Conservation (phyloP, 1,140 invertebrate species). For the Mercenaria mercenaria region DNA sequence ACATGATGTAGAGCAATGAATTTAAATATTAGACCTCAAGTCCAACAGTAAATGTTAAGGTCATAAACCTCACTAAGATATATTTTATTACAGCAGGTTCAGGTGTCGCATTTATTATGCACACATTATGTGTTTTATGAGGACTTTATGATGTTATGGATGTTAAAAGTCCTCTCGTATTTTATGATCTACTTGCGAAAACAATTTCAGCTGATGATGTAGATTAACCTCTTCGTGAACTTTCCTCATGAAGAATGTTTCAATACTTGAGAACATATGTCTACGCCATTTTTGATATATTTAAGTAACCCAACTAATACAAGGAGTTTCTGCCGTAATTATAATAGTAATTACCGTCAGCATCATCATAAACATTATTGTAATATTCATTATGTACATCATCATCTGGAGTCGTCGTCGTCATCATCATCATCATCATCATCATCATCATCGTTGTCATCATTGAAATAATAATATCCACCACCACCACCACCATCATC, state of each 20-base stretch:
- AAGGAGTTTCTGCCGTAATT: too few species aligned
- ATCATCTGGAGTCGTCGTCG: neutral
- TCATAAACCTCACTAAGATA: neutral
- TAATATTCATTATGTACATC: neutral
- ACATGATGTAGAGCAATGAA: neutral
- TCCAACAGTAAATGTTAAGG: neutral
- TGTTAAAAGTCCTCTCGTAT: neutral
- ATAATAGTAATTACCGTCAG: neutral
- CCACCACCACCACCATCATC: neutral
- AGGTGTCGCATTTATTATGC: constrained; percentile 14
- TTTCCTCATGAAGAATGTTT: neutral
- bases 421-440: neutral
- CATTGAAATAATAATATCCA: neutral
- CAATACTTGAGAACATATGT: neutral
- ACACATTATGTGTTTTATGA: constrained; percentile 34
- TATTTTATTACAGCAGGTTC: neutral
- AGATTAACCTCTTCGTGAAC: constrained; percentile 13
- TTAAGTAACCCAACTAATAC: too few species aligned
- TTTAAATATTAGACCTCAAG: neutral
- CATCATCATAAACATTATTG: neutral
- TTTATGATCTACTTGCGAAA: constrained; percentile 2
- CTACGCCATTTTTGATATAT: too few species aligned
- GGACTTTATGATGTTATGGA: neutral
- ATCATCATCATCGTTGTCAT: neutral
- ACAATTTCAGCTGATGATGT: neutral